Conservation (phyloP, 92 coral and sea anemone genomes). For the Parazoanthus atlanticus region DNA sequence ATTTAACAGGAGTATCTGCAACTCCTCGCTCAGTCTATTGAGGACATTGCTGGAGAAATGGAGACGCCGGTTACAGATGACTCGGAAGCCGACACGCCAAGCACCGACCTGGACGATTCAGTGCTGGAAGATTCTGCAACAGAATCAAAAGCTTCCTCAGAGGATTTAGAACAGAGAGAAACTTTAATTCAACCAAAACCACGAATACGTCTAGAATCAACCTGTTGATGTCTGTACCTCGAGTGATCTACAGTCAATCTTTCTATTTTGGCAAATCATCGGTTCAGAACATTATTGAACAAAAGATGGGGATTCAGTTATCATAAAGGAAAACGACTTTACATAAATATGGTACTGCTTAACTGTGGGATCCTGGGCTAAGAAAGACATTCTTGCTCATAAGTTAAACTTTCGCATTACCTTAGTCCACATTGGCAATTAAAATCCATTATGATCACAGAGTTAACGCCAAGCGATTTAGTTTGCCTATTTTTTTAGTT, state of each 20-base stretch:
- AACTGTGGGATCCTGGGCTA: too few species aligned
- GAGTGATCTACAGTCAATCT: not conserved
- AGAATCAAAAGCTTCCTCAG: conserved; percentile 17
- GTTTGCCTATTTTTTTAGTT: too few species aligned
- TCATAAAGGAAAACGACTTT: not conserved
- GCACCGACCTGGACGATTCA: conserved; percentile 33
- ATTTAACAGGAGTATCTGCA: conserved; percentile 84
- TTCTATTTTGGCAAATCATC: not conserved
- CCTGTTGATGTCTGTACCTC: not conserved
- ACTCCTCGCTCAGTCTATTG: conserved; percentile 82
- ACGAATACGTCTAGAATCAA: conserved; percentile 37
- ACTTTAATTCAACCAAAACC: conserved; percentile 8
- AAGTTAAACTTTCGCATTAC: too few species aligned
- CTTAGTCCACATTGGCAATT: too few species aligned
- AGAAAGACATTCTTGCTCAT: too few species aligned
- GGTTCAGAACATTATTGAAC: not conserved
- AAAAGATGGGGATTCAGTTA: not conserved
- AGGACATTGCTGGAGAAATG: conserved; percentile 77
- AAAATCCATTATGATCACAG: too few species aligned
- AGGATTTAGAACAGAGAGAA: conserved; percentile 20
- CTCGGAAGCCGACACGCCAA: conserved; percentile 57
- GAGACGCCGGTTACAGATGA: conserved; percentile 86
- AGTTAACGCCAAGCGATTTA: too few species aligned
- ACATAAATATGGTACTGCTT: not conserved
- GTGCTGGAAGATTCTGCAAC: conserved; percentile 31